Evolutionary conservation across 2,888 invertebrate species (phyloP).

Genomic region (Netelia virgata): DNA sequence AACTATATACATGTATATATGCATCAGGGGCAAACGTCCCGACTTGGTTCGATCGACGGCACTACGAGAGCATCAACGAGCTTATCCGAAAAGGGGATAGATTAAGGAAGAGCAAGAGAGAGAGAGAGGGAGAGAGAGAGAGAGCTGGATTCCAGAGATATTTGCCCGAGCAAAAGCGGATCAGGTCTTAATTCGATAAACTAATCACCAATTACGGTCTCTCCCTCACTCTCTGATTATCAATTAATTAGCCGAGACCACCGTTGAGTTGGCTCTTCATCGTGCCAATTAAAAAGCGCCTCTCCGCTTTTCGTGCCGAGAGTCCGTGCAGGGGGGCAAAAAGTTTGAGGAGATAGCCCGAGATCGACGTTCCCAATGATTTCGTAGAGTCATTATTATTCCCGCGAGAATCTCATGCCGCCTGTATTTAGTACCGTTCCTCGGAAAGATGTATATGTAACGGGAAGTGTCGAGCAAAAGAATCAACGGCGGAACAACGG

Average conservation of each 20-base stretch:
- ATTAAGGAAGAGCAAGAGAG: neutral
- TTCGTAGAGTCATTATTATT: neutral
- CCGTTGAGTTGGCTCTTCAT: slow-evolving; percentile 64
- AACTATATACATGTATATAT: slow-evolving; percentile 1
- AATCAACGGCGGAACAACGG: slow-evolving; percentile 14
- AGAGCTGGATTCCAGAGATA: slow-evolving; percentile 20
- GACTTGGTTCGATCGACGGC: slow-evolving; percentile 51
- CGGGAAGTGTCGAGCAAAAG: slow-evolving; percentile 14
- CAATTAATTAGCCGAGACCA: slow-evolving; percentile 57
- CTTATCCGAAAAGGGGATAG: slow-evolving; percentile 62
- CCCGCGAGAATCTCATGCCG: neutral
- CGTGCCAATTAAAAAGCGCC: slow-evolving; percentile 65
- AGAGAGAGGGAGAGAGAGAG: neutral
- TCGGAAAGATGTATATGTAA: neutral
- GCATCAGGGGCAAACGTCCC: neutral
- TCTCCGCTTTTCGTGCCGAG: slow-evolving; percentile 18
- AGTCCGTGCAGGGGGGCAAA: slow-evolving; percentile 5
- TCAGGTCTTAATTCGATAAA: slow-evolving; percentile 70
- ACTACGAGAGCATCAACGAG: slow-evolving; percentile 19
- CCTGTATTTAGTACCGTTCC: neutral
- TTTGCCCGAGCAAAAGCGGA: slow-evolving; percentile 61
- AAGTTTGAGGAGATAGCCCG: neutral
- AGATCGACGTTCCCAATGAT: neutral
- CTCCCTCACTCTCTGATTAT: slow-evolving; percentile 48
- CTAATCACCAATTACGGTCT: slow-evolving; percentile 69